These are phyloP conservation scores for Agraylea sexmaculata DNA, from an alignment of 1,140 invertebrate genomes.

Conservation along the genomic window DNA sequence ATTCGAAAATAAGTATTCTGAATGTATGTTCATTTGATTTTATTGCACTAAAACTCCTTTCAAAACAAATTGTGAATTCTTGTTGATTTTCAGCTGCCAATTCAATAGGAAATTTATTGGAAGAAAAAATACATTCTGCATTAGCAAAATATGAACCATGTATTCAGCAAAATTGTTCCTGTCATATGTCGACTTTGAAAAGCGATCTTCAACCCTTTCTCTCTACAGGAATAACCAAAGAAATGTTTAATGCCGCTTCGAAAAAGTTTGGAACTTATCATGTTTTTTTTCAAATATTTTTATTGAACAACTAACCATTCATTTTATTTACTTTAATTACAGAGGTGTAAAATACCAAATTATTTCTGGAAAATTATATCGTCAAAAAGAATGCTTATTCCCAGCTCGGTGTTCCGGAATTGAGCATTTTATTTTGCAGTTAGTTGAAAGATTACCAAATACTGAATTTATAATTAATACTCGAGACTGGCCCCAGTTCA, in stretches of 20 bases:
- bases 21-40: too few relatives aligned
- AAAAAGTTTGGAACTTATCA: constrained; percentile 36
- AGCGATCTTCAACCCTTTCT: constrained; percentile 59
- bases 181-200: constrained; percentile 50
- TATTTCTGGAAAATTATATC: constrained; percentile 66
- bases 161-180: constrained; percentile 42
- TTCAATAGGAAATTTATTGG: constrained; percentile 27
- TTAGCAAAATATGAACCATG: constrained; percentile 35
- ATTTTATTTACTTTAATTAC: constrained; percentile 29
- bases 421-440: constrained; percentile 73
- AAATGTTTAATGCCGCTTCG: constrained; percentile 47
- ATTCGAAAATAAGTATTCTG: too few relatives aligned
- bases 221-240: constrained; percentile 51
- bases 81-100: constrained; percentile 31
- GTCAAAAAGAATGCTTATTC: constrained; percentile 81
- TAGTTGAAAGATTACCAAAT: constrained; percentile 57
- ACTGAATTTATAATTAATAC: constrained; percentile 84
- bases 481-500: constrained; percentile 84
- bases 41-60: too few relatives aligned
- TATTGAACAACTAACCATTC: constrained; percentile 2
- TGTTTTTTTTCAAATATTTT: constrained; percentile 7
- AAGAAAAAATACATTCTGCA: constrained; percentile 31
- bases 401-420: constrained; percentile 81
- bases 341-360: constrained; percentile 74
- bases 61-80: not conserved